Base-by-base conservation (phyloP, 2,113 vertebrate species). In the Ahaetulla prasina region DNA sequence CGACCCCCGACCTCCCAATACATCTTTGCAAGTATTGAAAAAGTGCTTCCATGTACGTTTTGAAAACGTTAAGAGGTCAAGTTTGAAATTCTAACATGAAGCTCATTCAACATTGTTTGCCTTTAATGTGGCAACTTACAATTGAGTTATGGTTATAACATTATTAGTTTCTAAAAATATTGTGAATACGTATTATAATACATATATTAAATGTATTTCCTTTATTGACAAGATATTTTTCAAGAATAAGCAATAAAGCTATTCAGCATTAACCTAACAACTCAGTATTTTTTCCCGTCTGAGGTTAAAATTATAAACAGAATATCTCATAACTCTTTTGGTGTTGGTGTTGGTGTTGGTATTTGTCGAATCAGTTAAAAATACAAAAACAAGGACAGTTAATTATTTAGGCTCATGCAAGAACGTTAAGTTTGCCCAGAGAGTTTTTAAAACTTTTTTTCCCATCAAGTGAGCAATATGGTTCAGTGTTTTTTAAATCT, bases 81-180 rank as follows among this genome's bases (percentile, higher is more conserved):
- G 27, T 88, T 74, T 45, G 63, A 84, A 55, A 55, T 84, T 57
- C 25, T 45, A 54, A 88, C 39, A 80, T 18, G 2, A 39, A 16
- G 5, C 47, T 50, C 63, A 60, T 57, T 39, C 10, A 68, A 23
- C 45, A 39, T 18, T 22, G 5, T 35, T 27, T 8, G 7, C 60
- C 49, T 88, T 53, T 39, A 63, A 4, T 45, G 18, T 30, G 25
- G n/a, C 60, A 27, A 25, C 35, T 43, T 39, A 52, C 1, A 89
- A 35, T 10, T 35, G 91, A 90, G 90, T 93, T 1, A 11, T 85
- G 50, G 84, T 3, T 53, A 85, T 45, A 92, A 9, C 53, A 90
- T 90, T 91, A 95, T 8, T 86, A 14, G 50, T 43, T 25, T 92
- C n/a, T 87, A 91, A 94, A 43, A 39, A 54, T 88, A 27, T 49